Evolutionary conservation across 2,888 invertebrate genomes (phyloP).

Genomic region (Limnephilus rhombicus): DNA sequence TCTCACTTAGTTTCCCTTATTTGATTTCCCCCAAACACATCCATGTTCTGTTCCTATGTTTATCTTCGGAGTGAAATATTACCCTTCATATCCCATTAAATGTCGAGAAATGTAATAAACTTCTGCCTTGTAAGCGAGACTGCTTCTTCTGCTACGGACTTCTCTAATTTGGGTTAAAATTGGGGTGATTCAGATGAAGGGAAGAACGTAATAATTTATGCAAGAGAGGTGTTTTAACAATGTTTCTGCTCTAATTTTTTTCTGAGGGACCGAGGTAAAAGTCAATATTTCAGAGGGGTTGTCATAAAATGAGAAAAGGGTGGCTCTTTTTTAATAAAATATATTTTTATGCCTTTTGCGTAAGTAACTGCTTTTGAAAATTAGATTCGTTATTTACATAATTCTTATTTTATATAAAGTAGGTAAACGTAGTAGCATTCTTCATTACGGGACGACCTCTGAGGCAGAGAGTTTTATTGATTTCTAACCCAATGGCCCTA

Average conservation of each 20-base stretch:
- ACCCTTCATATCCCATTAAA: conserved; percentile 44
- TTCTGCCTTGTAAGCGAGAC: conserved; percentile 45
- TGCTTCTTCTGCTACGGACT: conserved; percentile 32
- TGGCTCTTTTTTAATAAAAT: no score
- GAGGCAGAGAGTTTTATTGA: no score
- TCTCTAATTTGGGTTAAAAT: conserved; percentile 39
- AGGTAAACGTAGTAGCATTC: no score
- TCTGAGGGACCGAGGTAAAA: not conserved
- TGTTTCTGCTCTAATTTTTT: not conserved
- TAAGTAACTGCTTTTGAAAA: no score
- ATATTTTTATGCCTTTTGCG: no score
- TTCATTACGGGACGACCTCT: no score
- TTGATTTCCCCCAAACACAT: conserved; percentile 10
- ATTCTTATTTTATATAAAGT: no score
- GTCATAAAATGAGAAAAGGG: no score
- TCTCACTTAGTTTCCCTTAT: conserved; percentile 19
- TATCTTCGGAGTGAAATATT: conserved; percentile 32
- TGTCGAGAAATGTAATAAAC: conserved; percentile 48
- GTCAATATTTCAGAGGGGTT: not conserved
- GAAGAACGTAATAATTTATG: conserved; percentile 10
- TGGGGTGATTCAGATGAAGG: not conserved
- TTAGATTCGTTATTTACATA: no score
- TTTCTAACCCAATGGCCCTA: no score
- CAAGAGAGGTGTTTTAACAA: not conserved
- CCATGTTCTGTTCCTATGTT: conserved; percentile 7